Conservation (phyloP, 2,888 invertebrate species). For the Mamestra brassicae region DNA sequence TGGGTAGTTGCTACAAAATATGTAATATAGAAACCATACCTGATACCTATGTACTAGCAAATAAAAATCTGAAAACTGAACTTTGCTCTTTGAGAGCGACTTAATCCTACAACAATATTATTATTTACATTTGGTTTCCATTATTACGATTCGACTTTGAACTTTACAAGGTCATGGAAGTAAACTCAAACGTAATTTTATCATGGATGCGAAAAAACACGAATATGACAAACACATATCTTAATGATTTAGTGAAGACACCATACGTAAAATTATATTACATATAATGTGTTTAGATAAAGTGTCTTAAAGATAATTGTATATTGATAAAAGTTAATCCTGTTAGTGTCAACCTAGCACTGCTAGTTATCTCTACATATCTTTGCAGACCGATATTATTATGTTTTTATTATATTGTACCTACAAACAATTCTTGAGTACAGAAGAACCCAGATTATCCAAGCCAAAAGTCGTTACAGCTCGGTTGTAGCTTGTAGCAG, state of each 20-base stretch:
- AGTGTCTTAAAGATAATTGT: background rate
- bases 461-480: background rate
- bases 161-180: background rate
- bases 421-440: background rate
- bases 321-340: slow-evolving; percentile 2
- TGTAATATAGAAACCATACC: too few relatives aligned
- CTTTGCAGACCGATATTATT: background rate
- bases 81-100: too few relatives aligned
- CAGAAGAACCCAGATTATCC: background rate
- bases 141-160: background rate
- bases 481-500: too few relatives aligned
- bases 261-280: background rate
- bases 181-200: background rate
- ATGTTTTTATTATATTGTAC: background rate
- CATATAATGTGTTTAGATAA: background rate
- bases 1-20: too few relatives aligned
- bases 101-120: background rate
- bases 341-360: background rate
- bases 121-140: background rate
- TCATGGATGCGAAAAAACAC: background rate
- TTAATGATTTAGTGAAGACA: background rate
- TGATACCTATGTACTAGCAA: too few relatives aligned
- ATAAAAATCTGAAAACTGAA: too few relatives aligned
- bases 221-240: background rate
- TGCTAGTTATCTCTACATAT: background rate